These are phyloP conservation scores for Drosophila funebris DNA, from an alignment of 1,140 invertebrate species.

Conservation along the genomic window DNA sequence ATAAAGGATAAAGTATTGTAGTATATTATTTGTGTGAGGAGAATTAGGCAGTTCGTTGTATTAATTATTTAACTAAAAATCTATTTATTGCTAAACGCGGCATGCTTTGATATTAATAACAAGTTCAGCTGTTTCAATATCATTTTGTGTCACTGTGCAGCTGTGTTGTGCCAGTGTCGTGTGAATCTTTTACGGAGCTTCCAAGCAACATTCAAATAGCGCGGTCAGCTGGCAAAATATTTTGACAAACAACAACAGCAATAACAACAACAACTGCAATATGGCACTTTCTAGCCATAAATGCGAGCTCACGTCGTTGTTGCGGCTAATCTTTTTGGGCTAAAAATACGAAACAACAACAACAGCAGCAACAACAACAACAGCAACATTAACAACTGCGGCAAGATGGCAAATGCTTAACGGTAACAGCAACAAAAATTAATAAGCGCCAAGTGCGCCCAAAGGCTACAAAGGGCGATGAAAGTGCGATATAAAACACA, in stretches of 20 bases:
- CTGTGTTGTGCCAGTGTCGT: conserved; percentile 12
- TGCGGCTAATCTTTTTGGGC: conserved; percentile 37
- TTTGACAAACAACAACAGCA: conserved; percentile 43
- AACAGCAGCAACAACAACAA: background rate
- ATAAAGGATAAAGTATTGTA: no score
- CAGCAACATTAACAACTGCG: conserved; percentile 1
- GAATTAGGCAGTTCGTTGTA: no score
- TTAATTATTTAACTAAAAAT: no score
- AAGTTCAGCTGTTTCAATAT: no score
- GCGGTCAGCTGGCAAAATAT: conserved; percentile 75
- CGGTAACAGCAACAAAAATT: conserved; percentile 59
- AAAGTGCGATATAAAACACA: conserved; percentile 66
- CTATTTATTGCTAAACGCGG: no score
- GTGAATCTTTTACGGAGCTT: conserved; percentile 21
- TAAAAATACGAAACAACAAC: conserved; percentile 5
- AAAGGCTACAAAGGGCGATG: conserved; percentile 51
- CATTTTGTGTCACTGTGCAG: conserved; percentile 20
- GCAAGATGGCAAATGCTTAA: conserved; percentile 41
- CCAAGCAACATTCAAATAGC: conserved; percentile 64
- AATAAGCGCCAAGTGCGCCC: conserved; percentile 72
- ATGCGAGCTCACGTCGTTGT: conserved; percentile 57
- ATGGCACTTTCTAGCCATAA: conserved; percentile 72
- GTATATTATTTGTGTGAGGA: no score
- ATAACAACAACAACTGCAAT: conserved; percentile 30
- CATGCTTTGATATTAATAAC: no score